phyloP scores from a whole-genome alignment of 1,140 invertebrate species.

The Drosophila parvula region DNA sequence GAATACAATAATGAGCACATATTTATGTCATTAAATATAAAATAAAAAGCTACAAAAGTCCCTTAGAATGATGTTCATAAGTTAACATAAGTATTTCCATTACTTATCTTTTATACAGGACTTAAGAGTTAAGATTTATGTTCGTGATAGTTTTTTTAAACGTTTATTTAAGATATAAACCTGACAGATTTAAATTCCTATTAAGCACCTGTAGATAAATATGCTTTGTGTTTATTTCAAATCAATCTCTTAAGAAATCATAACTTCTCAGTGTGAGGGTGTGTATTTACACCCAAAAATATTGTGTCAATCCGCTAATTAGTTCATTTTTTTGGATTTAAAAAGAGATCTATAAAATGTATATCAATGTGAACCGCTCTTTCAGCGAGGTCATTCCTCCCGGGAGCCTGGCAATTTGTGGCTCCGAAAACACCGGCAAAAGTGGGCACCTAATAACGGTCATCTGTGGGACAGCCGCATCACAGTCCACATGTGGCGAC shows the following conservation, averaged over 20 bases:
- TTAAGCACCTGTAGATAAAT: no score
- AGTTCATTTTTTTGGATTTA: background rate
- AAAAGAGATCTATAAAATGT: background rate
- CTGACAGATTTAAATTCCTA: background rate
- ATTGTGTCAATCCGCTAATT: background rate
- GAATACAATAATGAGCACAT: no score
- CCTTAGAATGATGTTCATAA: background rate
- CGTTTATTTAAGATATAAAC: rapidly evolving
- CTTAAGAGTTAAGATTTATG: no score
- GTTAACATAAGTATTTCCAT: background rate
- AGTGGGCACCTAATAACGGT: constrained; percentile 59
- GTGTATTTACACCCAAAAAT: background rate
- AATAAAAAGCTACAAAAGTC: no score
- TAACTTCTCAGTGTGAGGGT: background rate
- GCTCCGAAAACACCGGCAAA: constrained; percentile 47
- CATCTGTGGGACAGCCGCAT: constrained; percentile 32
- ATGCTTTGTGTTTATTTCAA: background rate
- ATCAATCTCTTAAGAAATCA: background rate
- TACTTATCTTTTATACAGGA: background rate
- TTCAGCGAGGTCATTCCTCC: constrained; percentile 52
- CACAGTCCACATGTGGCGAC: constrained; percentile 14
- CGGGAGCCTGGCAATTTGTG: constrained; percentile 56
- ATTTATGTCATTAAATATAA: background rate
- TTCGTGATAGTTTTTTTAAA: background rate
- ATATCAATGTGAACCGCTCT: background rate